Conservation (phyloP, 2,113 vertebrate species). For the Prietella phreatophila region DNA sequence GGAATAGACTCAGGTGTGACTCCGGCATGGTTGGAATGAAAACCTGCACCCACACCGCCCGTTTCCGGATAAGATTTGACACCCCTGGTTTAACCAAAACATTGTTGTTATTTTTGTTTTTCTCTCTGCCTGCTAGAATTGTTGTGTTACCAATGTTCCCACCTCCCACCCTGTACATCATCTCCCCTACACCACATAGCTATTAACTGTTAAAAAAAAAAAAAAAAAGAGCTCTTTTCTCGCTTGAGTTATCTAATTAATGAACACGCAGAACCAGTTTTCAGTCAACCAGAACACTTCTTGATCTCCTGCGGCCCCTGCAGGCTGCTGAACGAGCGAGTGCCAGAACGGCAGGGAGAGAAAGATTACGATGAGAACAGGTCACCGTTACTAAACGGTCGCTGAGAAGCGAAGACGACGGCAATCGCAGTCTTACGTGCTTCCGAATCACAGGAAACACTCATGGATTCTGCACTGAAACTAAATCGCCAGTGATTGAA, state of each 20-base stretch:
- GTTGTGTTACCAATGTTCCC: neutral
- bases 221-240: neutral
- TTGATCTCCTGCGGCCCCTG: constrained; percentile 16
- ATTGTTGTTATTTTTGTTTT: neutral
- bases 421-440: neutral
- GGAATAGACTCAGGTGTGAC: no score
- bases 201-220: no score
- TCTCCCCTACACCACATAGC: neutral
- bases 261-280: neutral
- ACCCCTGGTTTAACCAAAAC: neutral
- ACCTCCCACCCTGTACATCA: neutral
- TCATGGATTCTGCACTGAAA: neutral
- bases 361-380: neutral
- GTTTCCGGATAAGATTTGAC: no score
- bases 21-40: no score
- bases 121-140: neutral
- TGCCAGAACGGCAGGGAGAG: neutral
- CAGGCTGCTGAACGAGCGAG: neutral
- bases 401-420: neutral
- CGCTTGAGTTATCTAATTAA: neutral
- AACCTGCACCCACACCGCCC: no score
- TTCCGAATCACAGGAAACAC: neutral
- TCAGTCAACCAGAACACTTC: neutral
- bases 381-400: neutral
- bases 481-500: neutral